Evolutionary conservation across 2,888 invertebrate species (phyloP).

Genomic region (Oxycera nigricornis): DNA sequence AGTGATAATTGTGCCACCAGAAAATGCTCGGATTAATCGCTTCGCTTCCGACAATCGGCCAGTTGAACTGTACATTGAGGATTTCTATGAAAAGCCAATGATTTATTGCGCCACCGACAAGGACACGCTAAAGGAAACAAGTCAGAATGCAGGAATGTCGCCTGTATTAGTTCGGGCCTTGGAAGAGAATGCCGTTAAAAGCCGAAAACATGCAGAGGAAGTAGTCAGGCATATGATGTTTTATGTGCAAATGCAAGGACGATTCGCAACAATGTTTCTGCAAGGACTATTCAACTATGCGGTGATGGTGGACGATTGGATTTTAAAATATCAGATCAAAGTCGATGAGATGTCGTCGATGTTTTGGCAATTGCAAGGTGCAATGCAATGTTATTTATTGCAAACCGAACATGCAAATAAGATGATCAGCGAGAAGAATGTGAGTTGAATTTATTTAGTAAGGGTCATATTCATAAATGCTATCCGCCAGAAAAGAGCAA

Average conservation of each 20-base stretch:
- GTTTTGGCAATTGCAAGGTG: conserved; percentile 20
- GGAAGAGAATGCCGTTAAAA: not conserved
- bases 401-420: not conserved
- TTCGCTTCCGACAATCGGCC: conserved; percentile 57
- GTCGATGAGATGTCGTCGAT: not conserved
- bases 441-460: too few relatives aligned
- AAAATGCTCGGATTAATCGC: conserved; percentile 59
- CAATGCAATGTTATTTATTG: not conserved
- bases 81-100: conserved; percentile 41
- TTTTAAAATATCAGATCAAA: not conserved
- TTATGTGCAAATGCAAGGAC: not conserved
- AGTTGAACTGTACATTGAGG: conserved; percentile 63
- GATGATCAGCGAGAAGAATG: conserved; percentile 7
- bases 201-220: not conserved
- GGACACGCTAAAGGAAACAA: not conserved
- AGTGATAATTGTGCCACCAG: conserved; percentile 66
- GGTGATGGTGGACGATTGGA: not conserved
- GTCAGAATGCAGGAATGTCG: not conserved
- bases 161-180: not conserved
- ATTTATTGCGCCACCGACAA: conserved; percentile 11
- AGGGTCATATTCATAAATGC: not conserved
- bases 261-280: not conserved
- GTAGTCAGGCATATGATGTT: conserved; percentile 13
- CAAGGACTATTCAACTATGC: conserved; percentile 1
- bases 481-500: too few relatives aligned